Evolutionary conservation across 2,888 invertebrate genomes (phyloP), one percentile per base, ranked within the genome.

Genomic region (Diaprepes abbreviatus): DNA sequence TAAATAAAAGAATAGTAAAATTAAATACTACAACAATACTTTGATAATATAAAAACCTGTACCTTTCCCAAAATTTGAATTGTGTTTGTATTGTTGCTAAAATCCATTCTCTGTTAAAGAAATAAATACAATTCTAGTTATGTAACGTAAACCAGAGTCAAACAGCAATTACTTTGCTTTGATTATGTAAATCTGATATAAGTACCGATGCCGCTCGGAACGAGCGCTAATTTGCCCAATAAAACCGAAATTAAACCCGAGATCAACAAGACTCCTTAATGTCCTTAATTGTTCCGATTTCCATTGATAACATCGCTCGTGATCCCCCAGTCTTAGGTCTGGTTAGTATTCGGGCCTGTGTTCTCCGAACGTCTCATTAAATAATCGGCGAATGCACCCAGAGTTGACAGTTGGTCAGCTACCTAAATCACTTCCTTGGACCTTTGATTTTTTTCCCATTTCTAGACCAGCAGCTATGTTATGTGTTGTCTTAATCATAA

Each of bases 211-310:
- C 28, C 14, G 14, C 14, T 28, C 14, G 3, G 16, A 14, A 7
- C 48, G 28, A 50, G 28, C 28, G 28, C 48, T 50, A 50, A 50
- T 50, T 50, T 50, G 14, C 6, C 55, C 38, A 55, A 55, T 55
- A 55, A 38, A 55, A 36, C 14, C 54, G 54, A 21, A 54, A 36
- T 54, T 36, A 63, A 50, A 55, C 31, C 55, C 31, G 12, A 65
- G 28, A 50, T 35, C 55, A 54, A 43, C 55, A 28, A 57, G 19
- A 9, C 12, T 24, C 55, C 31, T 63, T 52, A 63, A 63, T 63
- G 63, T 52, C 45, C 64, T 55, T 65, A 65, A 65, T 65, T 65
- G 57, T 65, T 45, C 45, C 64, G 45, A 65, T 65, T 55, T 35
- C 50, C 21, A 40, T 21, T 40, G 38, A 33, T 36, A 55, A 24